Percentiles rank a stretch among this genome's conserved stretches.
Conservation (phyloP, 2,888 invertebrate genomes). For the Abrostola triplasia region DNA sequence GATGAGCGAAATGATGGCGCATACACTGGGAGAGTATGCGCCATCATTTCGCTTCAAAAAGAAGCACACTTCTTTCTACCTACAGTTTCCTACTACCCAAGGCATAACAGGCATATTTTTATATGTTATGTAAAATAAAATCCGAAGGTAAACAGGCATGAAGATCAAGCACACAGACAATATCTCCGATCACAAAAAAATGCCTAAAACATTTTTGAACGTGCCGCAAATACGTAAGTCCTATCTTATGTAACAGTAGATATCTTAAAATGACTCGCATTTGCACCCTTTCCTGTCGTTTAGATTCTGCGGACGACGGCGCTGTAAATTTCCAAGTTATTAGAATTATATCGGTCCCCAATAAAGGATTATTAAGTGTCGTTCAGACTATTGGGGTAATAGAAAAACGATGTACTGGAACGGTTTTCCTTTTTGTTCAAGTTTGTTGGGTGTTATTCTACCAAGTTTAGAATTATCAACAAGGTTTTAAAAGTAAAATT, state of each 20-base stretch:
- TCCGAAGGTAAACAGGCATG: background rate
- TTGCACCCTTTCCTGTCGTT: conserved; percentile 45
- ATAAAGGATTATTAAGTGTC: conserved; percentile 52
- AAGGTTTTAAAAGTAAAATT: background rate
- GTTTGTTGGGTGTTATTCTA: conserved; percentile 14
- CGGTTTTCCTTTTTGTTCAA: conserved; percentile 1
- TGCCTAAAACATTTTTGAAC: conserved; percentile 31
- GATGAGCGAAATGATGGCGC: too few relatives aligned
- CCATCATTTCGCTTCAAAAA: too few relatives aligned
- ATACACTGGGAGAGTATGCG: too few relatives aligned
- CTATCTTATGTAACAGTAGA: conserved; percentile 7
- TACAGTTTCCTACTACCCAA: too few relatives aligned
- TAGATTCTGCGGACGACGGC: conserved; percentile 46
- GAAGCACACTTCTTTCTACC: background rate
- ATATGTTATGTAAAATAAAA: background rate
- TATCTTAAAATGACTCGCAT: conserved; percentile 34
- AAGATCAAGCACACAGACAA: background rate
- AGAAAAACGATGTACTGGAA: conserved; percentile 57
- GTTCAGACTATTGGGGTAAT: conserved; percentile 35
- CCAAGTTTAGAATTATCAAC: background rate
- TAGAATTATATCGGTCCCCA: conserved; percentile 56
- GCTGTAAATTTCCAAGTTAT: conserved; percentile 54
- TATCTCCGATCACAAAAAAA: conserved; percentile 20
- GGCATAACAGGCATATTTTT: too few relatives aligned
- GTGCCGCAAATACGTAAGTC: conserved; percentile 36